Base-by-base conservation (phyloP, 2,888 invertebrate species). In the Stictocephala bisonia region DNA sequence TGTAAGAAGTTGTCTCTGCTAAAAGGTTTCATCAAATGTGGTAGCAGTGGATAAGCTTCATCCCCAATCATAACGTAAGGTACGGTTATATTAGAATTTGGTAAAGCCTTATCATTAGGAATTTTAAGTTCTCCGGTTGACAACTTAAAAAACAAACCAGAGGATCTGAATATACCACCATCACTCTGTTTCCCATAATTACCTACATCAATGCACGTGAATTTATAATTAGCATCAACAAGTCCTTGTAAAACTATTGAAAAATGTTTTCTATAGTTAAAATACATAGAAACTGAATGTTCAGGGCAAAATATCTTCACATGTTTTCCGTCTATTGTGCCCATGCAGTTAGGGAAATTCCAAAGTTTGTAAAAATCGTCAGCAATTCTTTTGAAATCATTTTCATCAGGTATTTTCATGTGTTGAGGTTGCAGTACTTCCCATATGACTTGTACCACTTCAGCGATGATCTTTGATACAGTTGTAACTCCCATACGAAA, bases 151-250 rank as follows among this genome's bases (percentile, higher is more conserved):
- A 51, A 67, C 56, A 58, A 64, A 64, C 15, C 27, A 58, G 69
- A 69, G 15, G 69, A 58, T 7, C 31, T 13, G 26, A 71, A 71
- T n/a, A 77, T 80, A 51, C 79, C 79, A 15, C 79, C 78, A 72
- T 80, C 80, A 56, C 80, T 79, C 69, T 79, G 78, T 75, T 78
- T 80, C 9, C 80, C 80, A 66, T 78, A 80, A 11, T 74, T 79
- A 35, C 80, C 78, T n/a, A 80, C 79, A 35, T 72, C 40, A 67
- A 72, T n/a, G 20, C 11, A 26, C n/a, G 26, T 24, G 27, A 73
- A 75, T 66, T 53, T 75, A 11, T 73, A 73, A 51, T 73, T 64
- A 11, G 73, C 70, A 41, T 70, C 66, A 20, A n/a, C 53, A 29
- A 71, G 24, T 27, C 64, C 73, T 53, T 70, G 64, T 22, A 73